phyloP scores from a whole-genome alignment of 2,113 vertebrate genomes.

The Rhea pennata region DNA sequence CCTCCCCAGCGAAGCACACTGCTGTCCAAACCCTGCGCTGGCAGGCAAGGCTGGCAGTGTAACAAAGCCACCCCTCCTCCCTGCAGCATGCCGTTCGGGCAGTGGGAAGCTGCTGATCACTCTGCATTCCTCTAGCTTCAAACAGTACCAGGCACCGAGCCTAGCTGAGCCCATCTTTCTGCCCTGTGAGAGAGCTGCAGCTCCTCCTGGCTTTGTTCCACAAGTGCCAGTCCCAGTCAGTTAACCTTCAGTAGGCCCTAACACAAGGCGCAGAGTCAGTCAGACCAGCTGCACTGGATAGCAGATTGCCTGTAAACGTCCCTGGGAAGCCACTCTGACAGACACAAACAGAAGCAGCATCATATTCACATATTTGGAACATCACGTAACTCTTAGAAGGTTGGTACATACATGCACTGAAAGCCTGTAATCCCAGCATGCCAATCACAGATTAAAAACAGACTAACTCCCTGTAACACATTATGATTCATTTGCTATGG shows the following conservation, averaged over 20 bases:
- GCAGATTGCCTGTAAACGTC: neutral
- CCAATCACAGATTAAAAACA: neutral
- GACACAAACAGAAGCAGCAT: neutral
- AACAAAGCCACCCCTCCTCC: neutral
- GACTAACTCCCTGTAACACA: neutral
- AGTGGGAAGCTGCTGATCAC: neutral
- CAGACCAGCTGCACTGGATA: neutral
- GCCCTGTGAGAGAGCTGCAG: neutral
- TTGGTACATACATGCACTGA: accelerated
- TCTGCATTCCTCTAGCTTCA: constrained; percentile 42
- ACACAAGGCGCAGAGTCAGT: neutral
- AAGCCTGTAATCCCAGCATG: neutral
- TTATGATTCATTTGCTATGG: neutral
- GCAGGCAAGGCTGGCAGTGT: neutral
- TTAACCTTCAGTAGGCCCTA: neutral
- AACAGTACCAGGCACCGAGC: constrained; percentile 74
- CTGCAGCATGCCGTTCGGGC: neutral
- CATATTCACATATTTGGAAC: neutral
- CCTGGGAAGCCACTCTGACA: neutral
- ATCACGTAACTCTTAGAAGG: neutral
- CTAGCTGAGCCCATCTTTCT: constrained; percentile 28
- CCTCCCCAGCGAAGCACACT: neutral
- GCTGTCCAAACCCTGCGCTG: neutral
- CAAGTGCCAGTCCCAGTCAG: constrained; percentile 3
- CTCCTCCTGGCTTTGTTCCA: constrained; percentile 42